These are phyloP conservation scores for Oikopleura albicans DNA, from an alignment of 23 tunicate genomes.

Conservation along the genomic window DNA sequence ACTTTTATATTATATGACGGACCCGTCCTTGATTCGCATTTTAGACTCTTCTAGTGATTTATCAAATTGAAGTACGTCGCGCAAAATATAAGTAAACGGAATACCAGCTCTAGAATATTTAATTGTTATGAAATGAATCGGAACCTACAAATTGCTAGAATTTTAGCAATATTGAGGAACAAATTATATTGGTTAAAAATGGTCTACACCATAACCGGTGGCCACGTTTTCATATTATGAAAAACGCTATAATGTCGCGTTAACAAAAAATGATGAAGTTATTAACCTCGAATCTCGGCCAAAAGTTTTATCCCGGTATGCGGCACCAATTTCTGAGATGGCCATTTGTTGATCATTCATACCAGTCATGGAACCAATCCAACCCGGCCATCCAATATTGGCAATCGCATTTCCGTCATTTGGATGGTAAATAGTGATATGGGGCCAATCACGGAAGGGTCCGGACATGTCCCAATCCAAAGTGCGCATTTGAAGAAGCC, in stretches of 20 bases:
- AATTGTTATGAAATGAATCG: background rate
- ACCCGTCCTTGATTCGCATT: constrained; percentile 59
- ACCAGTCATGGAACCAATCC: constrained; percentile 86
- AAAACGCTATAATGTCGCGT: no score
- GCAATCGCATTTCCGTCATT: constrained; percentile 42
- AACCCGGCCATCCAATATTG: constrained; percentile 79
- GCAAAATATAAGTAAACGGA: constrained; percentile 44
- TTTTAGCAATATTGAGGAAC: no score
- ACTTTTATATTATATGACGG: no score
- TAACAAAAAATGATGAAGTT: no score
- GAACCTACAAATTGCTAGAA: no score
- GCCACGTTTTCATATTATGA: no score
- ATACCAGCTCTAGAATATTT: constrained; percentile 8
- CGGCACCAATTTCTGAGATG: constrained; percentile 73
- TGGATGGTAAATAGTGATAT: constrained; percentile 45
- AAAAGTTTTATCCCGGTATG: constrained; percentile 48
- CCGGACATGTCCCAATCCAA: constrained; percentile 93
- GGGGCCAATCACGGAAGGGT: constrained; percentile 18
- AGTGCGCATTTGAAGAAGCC: constrained; percentile 44
- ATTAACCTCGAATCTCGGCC: constrained; percentile 66
- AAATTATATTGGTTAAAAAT: no score
- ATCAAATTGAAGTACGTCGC: constrained; percentile 80
- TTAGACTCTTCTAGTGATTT: constrained; percentile 70
- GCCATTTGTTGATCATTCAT: constrained; percentile 59
- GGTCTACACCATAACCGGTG: no score